These are phyloP conservation scores for Myzus persicae DNA, from an alignment of 1,140 invertebrate species.

Conservation along the genomic window DNA sequence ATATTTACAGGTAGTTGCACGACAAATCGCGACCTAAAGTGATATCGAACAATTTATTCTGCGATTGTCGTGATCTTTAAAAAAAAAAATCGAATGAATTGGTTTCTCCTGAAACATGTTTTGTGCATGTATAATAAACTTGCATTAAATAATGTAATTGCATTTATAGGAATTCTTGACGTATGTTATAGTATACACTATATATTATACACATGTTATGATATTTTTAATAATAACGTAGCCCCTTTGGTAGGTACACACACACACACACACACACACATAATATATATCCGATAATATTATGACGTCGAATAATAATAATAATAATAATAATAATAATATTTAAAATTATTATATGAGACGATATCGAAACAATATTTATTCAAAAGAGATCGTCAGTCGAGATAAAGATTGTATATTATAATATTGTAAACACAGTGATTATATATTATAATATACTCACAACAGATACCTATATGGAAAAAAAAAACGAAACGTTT, in stretches of 20 bases:
- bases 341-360: not conserved
- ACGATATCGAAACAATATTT: not conserved
- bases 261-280: not conserved
- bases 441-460: conserved; percentile 9
- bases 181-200: not conserved
- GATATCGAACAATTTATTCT: not conserved
- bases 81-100: not conserved
- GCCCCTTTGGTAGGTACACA: not conserved
- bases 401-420: not conserved
- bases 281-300: not conserved
- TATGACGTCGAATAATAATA: not conserved
- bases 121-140: not conserved
- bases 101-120: conserved; percentile 23
- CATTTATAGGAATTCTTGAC: not conserved
- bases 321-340: not conserved
- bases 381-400: not conserved
- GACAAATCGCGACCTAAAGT: not conserved
- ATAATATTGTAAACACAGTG: not conserved
- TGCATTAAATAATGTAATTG: not conserved
- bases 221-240: not conserved
- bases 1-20: not conserved
- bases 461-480: not conserved
- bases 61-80: not conserved
- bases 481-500: not conserved
- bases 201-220: not conserved